These are phyloP conservation scores for rabbit (Oryctolagus cuniculus) DNA, from an alignment of 2,113 vertebrate species.

Conservation along the genomic window mOryCun1.1 NC_091433.1:169868001-169868500, in stretches of 20 bases:
- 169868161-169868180: constrained; percentile 37
- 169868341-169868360: not conserved
- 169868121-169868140: constrained; percentile 31
- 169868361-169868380: not conserved
- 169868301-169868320: not conserved
- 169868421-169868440: constrained; percentile 28
- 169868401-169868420: not conserved
- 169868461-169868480: not conserved
- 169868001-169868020: not conserved
- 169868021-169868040: constrained; percentile 68
- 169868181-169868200: not conserved
- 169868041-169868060: constrained; percentile 68
- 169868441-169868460: not conserved
- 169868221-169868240: not conserved
- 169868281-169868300: not conserved
- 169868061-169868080: constrained; percentile 74
- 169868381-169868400: not conserved
- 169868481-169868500: not conserved
- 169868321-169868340: not conserved
- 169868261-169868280: not conserved
- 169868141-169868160: constrained; percentile 63
- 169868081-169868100: constrained; percentile 74
- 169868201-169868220: constrained; percentile 43
- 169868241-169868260: not conserved
- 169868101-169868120: constrained; percentile 53